These are phyloP conservation scores for Copidosoma aretas DNA, from an alignment of 2,888 invertebrate species.

Conservation along the genomic window DNA sequence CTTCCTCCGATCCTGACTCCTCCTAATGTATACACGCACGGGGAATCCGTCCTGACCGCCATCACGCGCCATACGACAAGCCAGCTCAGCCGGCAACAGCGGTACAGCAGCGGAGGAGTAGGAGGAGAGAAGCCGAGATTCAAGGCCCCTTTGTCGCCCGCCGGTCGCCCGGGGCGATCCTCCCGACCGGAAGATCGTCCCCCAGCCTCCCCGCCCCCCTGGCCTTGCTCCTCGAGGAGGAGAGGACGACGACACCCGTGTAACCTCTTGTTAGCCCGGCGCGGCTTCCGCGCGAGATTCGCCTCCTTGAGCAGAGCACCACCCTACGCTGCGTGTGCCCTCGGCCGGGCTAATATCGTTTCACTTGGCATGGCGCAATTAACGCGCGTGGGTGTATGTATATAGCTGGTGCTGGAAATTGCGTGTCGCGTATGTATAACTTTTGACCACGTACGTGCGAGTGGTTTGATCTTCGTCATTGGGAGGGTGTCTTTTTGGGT, in stretches of 20 bases:
- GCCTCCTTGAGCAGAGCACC: slow-evolving; percentile 5
- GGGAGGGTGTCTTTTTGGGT: too few relatives aligned
- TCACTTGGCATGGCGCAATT: slow-evolving; percentile 18
- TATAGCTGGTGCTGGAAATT: background rate
- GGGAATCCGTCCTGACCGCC: too few relatives aligned
- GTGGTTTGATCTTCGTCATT: too few relatives aligned
- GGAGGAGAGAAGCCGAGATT: too few relatives aligned
- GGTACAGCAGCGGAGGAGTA: too few relatives aligned
- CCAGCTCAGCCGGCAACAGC: too few relatives aligned
- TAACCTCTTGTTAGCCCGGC: background rate
- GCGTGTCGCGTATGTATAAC: background rate
- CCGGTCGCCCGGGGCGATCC: slow-evolving; percentile 17
- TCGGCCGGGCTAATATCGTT: slow-evolving; percentile 24
- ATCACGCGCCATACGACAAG: too few relatives aligned
- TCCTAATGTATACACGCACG: too few relatives aligned
- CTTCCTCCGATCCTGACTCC: too few relatives aligned
- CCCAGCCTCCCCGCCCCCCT: background rate
- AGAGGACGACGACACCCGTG: background rate
- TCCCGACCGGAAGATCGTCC: slow-evolving; percentile 33
- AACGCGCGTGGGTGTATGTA: slow-evolving; percentile 5
- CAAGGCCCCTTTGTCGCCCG: slow-evolving; percentile 18
- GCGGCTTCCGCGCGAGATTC: slow-evolving; percentile 1
- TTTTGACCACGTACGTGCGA: background rate
- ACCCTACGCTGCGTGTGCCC: background rate
- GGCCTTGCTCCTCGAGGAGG: background rate